A percentile compares a stretch with the other conserved stretches of the same genome.
These are phyloP conservation scores for Acanthosepion pharaonis DNA, from an alignment of 2,888 invertebrate genomes.

Conservation along the genomic window DNA sequence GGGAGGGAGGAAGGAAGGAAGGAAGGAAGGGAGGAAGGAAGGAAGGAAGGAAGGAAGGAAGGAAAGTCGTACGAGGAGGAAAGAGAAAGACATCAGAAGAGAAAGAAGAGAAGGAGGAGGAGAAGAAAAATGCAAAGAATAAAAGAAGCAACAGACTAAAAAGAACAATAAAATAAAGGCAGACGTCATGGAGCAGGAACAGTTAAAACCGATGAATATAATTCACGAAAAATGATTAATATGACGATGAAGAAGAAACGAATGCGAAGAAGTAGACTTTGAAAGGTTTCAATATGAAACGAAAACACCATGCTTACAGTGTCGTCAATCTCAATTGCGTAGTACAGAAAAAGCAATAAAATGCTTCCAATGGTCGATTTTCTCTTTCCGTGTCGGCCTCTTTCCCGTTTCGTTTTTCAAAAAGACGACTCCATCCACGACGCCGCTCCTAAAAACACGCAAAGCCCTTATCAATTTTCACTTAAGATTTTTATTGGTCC, in stretches of 20 bases:
- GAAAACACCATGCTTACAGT: not conserved
- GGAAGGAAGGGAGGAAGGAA: not conserved
- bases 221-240: too few relatives aligned
- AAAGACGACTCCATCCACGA: not conserved
- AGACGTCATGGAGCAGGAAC: not conserved
- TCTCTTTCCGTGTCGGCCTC: not conserved
- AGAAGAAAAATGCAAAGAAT: not conserved
- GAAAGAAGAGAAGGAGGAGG: not conserved
- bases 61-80: not conserved
- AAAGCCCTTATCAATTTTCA: constrained; percentile 18
- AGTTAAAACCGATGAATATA: too few relatives aligned
- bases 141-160: not conserved
- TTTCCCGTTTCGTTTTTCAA: not conserved
- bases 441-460: constrained; percentile 1
- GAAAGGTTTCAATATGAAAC: too few relatives aligned
- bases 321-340: not conserved
- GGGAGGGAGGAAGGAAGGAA: not conserved
- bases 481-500: constrained; percentile 17
- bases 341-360: not conserved
- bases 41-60: not conserved
- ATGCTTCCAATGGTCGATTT: not conserved
- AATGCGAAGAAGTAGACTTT: not conserved
- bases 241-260: not conserved
- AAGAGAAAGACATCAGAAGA: not conserved
- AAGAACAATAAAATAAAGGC: not conserved